Evolutionary conservation across 2,888 invertebrate species (phyloP).

Genomic region (Auanema sp.): DNA sequence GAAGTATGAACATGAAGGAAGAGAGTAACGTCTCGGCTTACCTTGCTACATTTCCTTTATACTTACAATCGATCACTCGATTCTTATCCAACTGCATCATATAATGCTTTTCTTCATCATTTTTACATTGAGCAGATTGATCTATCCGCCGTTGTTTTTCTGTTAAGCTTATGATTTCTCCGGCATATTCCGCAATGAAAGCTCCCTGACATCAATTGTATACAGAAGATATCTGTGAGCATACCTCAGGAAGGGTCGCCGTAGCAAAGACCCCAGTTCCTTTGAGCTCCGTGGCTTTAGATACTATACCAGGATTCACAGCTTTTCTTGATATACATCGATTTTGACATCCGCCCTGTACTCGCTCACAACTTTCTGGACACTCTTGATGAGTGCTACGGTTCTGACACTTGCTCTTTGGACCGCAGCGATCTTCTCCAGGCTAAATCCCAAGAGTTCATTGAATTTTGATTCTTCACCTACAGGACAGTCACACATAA

Average conservation of each 20-base stretch:
- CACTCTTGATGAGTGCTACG: slow-evolving; percentile 10
- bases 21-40: not conserved
- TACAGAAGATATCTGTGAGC: not conserved
- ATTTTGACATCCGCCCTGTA: slow-evolving; percentile 8
- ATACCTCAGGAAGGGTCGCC: slow-evolving; percentile 7
- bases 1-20: not conserved
- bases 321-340: slow-evolving; percentile 1
- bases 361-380: slow-evolving; percentile 8
- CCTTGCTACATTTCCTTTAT: slow-evolving; percentile 21
- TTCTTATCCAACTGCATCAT: slow-evolving; percentile 19
- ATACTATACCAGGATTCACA: not conserved
- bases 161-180: slow-evolving; percentile 14
- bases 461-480: not conserved
- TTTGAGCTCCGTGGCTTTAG: not conserved
- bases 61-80: slow-evolving; percentile 12
- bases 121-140: not conserved
- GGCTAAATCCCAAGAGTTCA: not conserved
- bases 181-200: slow-evolving; percentile 22
- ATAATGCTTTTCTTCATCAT: slow-evolving; percentile 22
- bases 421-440: slow-evolving; percentile 6
- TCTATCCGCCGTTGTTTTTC: slow-evolving; percentile 14
- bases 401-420: slow-evolving; percentile 6
- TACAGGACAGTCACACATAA: slow-evolving; percentile 2
- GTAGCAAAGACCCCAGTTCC: slow-evolving; percentile 16
- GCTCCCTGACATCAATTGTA: slow-evolving; percentile 6